A percentile compares a stretch with the other conserved stretches of the same genome.
These are phyloP conservation scores for Stegana nigrithorax DNA, from an alignment of 2,888 invertebrate genomes.

Conservation along the genomic window DNA sequence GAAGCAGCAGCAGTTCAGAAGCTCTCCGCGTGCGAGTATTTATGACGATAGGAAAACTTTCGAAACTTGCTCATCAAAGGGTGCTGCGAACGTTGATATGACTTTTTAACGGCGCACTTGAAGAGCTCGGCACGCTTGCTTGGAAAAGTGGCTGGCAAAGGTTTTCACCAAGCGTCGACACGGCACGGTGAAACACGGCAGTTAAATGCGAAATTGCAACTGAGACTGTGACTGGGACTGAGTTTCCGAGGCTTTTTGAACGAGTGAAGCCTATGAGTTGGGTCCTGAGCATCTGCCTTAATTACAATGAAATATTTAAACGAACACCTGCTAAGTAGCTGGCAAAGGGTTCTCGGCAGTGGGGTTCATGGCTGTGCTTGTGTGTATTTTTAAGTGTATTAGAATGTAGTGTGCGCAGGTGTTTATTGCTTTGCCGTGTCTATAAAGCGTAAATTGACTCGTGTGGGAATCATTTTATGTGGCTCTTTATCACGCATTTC, in stretches of 20 bases:
- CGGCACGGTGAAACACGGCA: too few species aligned
- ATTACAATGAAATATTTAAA: constrained; percentile 58
- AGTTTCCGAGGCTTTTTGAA: neutral
- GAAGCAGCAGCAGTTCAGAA: too few species aligned
- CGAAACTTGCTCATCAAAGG: too few species aligned
- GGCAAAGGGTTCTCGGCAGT: neutral
- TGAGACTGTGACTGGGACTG: too few species aligned
- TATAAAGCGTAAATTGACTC: neutral
- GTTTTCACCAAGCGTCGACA: too few species aligned
- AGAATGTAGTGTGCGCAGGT: constrained; percentile 23
- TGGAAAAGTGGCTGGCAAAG: neutral
- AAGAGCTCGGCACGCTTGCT: neutral
- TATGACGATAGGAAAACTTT: too few species aligned
- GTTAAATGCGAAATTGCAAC: too few species aligned
- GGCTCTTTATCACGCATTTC: neutral
- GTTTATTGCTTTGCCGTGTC: constrained; percentile 35
- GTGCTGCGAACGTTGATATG: too few species aligned
- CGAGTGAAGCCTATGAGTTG: constrained; percentile 35
- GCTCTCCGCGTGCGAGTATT: too few species aligned
- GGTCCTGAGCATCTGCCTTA: constrained; percentile 49
- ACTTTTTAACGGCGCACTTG: neutral
- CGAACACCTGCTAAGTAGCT: neutral
- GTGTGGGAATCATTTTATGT: neutral
- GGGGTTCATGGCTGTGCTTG: neutral
- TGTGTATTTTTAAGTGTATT: constrained; percentile 22